Conservation (phyloP, 2,113 vertebrate genomes). For the Panthera uncia region DNA sequence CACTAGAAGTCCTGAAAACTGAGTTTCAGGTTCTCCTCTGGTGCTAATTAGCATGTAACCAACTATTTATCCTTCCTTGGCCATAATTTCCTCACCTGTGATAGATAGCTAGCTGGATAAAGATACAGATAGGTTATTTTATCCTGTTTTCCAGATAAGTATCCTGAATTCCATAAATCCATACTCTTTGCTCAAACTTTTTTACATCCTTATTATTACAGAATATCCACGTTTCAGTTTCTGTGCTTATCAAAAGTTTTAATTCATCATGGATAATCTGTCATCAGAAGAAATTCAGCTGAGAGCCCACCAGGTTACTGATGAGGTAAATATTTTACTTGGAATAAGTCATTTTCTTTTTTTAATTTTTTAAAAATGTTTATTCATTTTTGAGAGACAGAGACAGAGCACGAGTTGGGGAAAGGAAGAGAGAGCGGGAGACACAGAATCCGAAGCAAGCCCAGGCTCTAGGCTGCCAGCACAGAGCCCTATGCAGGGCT, state of each 20-base stretch:
- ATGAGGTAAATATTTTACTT: slow-evolving; percentile 90
- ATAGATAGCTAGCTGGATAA: background rate
- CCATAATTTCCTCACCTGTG: slow-evolving; percentile 19
- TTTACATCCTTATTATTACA: slow-evolving; percentile 62
- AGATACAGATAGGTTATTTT: background rate
- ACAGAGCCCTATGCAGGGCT: too few species aligned
- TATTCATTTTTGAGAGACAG: too few species aligned
- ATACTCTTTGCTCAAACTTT: background rate
- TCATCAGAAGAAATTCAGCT: slow-evolving; percentile 91
- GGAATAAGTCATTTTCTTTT: slow-evolving; percentile 34
- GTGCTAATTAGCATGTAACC: slow-evolving; percentile 16
- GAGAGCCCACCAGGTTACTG: slow-evolving; percentile 94
- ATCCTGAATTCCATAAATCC: background rate
- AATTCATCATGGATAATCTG: slow-evolving; percentile 92
- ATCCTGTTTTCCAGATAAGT: background rate
- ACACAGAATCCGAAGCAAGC: too few species aligned
- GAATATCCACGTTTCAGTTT: slow-evolving; percentile 47
- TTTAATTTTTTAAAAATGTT: too few species aligned
- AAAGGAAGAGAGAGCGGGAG: too few species aligned
- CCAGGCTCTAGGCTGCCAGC: too few species aligned
- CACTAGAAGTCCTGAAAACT: background rate
- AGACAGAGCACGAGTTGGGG: too few species aligned
- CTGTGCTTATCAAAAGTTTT: slow-evolving; percentile 49
- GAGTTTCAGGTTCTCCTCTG: slow-evolving; percentile 8
- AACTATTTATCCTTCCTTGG: background rate